phyloP scores from a whole-genome alignment of 1,140 invertebrate species.

The Epicauta chinensis region DNA sequence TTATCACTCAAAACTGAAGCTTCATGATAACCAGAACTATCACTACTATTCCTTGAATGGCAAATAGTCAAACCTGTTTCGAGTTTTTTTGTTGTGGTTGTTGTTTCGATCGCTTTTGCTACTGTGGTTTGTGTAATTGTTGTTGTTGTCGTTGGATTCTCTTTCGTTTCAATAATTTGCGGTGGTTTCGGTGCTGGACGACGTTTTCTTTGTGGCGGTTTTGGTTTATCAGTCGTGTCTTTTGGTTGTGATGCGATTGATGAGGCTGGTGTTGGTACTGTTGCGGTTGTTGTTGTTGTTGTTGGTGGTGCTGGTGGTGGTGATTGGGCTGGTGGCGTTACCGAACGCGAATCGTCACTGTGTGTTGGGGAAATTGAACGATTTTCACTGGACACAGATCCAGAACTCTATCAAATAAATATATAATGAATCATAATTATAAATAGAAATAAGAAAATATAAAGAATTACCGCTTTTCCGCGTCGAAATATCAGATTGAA shows the following conservation, averaged over 20 bases:
- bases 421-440: not conserved
- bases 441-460: no score
- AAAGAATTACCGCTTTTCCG: constrained; percentile 38
- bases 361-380: constrained; percentile 40
- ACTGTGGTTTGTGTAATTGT: not conserved
- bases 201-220: constrained; percentile 48
- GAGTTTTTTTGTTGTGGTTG: constrained; percentile 20
- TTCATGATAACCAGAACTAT: constrained; percentile 71
- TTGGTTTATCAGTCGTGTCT: constrained; percentile 42
- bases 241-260: constrained; percentile 33
- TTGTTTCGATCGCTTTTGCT: not conserved
- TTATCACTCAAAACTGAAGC: constrained; percentile 62
- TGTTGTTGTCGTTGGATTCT: constrained; percentile 3
- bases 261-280: constrained; percentile 18
- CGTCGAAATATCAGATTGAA: constrained; percentile 51
- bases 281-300: constrained; percentile 18
- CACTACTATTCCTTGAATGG: constrained; percentile 68
- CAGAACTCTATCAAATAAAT: constrained; percentile 36
- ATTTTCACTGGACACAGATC: constrained; percentile 39
- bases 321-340: constrained; percentile 34
- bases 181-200: constrained; percentile 56
- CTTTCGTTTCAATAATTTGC: not conserved
- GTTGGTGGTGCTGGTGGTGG: constrained; percentile 16
- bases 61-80: constrained; percentile 45
- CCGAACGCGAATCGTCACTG: constrained; percentile 39